These are phyloP conservation scores for Epicauta chinensis DNA, from an alignment of 1,140 invertebrate species.

Conservation along the genomic window DNA sequence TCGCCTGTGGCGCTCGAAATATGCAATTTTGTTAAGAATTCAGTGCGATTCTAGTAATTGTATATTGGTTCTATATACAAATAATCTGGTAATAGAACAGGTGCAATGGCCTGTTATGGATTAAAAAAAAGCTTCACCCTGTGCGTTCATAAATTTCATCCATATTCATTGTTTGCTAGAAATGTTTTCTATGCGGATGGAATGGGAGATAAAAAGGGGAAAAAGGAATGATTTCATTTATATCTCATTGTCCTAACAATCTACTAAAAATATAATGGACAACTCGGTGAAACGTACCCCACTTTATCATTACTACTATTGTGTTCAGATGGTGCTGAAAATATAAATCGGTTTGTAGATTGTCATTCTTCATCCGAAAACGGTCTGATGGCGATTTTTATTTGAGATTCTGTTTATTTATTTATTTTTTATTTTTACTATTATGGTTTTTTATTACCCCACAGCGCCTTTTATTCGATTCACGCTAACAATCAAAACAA, in stretches of 20 bases:
- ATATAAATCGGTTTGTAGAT: slow-evolving; percentile 34
- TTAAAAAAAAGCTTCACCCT: slow-evolving; percentile 11
- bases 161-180: slow-evolving; percentile 5
- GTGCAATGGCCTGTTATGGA: background rate
- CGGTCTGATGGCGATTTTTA: slow-evolving; percentile 7
- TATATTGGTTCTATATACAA: background rate
- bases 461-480: slow-evolving; percentile 8
- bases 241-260: slow-evolving; percentile 31
- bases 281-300: slow-evolving; percentile 22
- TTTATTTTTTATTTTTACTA: slow-evolving; percentile 9
- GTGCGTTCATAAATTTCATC: slow-evolving; percentile 8
- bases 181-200: too few relatives aligned
- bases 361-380: slow-evolving; percentile 22
- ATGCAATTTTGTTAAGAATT: too few relatives aligned
- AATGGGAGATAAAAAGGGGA: slow-evolving; percentile 4
- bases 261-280: slow-evolving; percentile 32
- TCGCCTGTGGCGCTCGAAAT: too few relatives aligned
- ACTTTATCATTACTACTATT: slow-evolving; percentile 31
- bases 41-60: background rate
- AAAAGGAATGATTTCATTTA: slow-evolving; percentile 20
- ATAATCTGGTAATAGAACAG: too few relatives aligned
- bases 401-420: slow-evolving; percentile 13
- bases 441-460: slow-evolving; percentile 4
- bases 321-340: slow-evolving; percentile 28
- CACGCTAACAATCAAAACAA: slow-evolving; percentile 10